Percentiles rank a stretch among this genome's conserved stretches.
phyloP scores from a whole-genome alignment of 2,113 vertebrate species.

The Epinephelus lanceolatus region DNA sequence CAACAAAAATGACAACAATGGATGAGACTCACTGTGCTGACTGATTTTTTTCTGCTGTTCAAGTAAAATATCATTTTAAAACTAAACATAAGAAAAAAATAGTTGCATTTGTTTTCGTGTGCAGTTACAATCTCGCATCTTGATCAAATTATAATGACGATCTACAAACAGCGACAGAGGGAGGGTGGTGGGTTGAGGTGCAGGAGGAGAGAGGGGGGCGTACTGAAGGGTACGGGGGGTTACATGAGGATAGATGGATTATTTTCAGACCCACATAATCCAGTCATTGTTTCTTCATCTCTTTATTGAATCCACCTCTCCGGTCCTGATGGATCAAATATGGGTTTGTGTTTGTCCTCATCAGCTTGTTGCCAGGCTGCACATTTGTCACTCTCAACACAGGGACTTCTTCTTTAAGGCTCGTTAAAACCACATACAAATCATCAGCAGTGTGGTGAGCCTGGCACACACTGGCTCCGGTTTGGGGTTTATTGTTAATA shows the following conservation, averaged over 20 bases:
- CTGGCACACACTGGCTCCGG: neutral
- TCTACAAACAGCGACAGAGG: slow-evolving; percentile 42
- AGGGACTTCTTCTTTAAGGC: neutral
- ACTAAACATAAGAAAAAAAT: neutral
- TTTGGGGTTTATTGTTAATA: slow-evolving; percentile 4
- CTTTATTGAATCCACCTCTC: slow-evolving; percentile 39
- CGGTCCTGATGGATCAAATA: slow-evolving; percentile 15
- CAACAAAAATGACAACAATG: neutral
- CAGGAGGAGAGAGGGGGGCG: neutral
- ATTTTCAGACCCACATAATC: slow-evolving; percentile 49
- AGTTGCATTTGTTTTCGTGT: neutral
- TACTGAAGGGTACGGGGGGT: slow-evolving; percentile 27
- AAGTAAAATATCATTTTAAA: neutral
- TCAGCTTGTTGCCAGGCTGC: slow-evolving; percentile 33
- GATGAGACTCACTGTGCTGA: neutral
- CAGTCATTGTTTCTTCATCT: slow-evolving; percentile 48
- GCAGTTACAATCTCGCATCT: slow-evolving; percentile 54
- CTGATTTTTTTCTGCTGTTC: neutral
- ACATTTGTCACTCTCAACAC: slow-evolving; percentile 25
- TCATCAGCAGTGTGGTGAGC: neutral
- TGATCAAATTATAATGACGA: slow-evolving; percentile 75
- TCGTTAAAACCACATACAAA: slow-evolving; percentile 13
- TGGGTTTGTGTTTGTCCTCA: slow-evolving; percentile 24
- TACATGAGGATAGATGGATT: slow-evolving; percentile 57
- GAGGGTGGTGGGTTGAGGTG: neutral